Conservation (phyloP, 2,797 vertebrate genomes). For the Bradypus variegatus region DNA sequence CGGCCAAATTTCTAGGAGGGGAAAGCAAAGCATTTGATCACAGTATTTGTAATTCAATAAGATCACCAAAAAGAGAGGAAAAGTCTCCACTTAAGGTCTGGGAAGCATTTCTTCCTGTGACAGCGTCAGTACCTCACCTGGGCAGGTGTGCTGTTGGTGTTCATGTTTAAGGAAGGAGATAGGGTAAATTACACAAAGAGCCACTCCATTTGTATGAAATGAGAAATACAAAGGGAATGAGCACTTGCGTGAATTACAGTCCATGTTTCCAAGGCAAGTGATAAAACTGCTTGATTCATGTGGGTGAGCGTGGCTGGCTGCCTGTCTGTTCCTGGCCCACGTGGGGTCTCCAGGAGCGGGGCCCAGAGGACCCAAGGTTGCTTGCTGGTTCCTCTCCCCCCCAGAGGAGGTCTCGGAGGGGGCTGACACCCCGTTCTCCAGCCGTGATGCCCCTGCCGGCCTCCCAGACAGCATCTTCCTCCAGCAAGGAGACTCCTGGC, state of each 20-base stretch:
- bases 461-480: neutral
- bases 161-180: neutral
- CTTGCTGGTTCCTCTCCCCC: accelerated
- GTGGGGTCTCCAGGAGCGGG: neutral
- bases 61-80: too few species aligned
- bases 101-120: neutral
- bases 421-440: neutral
- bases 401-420: neutral
- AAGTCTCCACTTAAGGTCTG: neutral
- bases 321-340: too few species aligned
- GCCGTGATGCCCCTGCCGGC: neutral
- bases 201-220: neutral
- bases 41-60: neutral
- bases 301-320: neutral
- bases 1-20: too few species aligned
- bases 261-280: neutral
- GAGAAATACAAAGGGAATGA: neutral
- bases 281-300: neutral
- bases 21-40: neutral
- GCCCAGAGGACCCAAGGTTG: neutral
- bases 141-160: neutral
- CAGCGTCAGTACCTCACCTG: neutral
- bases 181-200: neutral
- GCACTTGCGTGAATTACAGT: neutral
- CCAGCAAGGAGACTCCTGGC: neutral